phyloP scores from a whole-genome alignment of 2,888 invertebrate species.

The Nebria salina region DNA sequence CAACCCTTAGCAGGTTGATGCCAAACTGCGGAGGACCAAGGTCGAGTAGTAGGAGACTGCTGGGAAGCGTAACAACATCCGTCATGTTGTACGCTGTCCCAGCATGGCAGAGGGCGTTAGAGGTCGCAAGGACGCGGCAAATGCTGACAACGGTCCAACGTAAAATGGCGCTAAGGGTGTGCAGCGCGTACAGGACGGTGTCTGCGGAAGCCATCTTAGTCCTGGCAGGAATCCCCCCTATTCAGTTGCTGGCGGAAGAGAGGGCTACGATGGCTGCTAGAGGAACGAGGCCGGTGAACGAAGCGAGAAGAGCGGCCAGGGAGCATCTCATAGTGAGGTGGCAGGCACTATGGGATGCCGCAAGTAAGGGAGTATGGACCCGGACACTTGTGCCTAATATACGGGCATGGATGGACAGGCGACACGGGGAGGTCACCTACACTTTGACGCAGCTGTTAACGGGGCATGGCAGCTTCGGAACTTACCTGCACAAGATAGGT shows the following conservation, averaged over 20 bases:
- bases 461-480: constrained; percentile 48
- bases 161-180: constrained; percentile 16
- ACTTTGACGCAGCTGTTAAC: constrained; percentile 48
- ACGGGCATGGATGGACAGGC: constrained; percentile 33
- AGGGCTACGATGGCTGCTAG: background rate
- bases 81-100: constrained; percentile 18
- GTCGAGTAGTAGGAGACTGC: background rate
- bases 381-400: constrained; percentile 39
- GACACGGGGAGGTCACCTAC: constrained; percentile 29
- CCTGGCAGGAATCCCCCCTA: constrained; percentile 11
- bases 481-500: constrained; percentile 48
- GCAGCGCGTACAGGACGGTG: constrained; percentile 29
- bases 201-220: constrained; percentile 19
- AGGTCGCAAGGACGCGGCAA: background rate
- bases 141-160: constrained; percentile 7
- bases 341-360: too few relatives aligned
- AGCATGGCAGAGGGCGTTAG: background rate
- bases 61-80: background rate
- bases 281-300: constrained; percentile 42
- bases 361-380: constrained; percentile 40
- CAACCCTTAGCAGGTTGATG: background rate
- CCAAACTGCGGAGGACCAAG: background rate
- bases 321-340: too few relatives aligned
- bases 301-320: background rate
- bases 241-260: constrained; percentile 14